Evolutionary conservation across 2,113 vertebrate genomes (phyloP).

Genomic region (Epinephelus cyanopodus): DNA sequence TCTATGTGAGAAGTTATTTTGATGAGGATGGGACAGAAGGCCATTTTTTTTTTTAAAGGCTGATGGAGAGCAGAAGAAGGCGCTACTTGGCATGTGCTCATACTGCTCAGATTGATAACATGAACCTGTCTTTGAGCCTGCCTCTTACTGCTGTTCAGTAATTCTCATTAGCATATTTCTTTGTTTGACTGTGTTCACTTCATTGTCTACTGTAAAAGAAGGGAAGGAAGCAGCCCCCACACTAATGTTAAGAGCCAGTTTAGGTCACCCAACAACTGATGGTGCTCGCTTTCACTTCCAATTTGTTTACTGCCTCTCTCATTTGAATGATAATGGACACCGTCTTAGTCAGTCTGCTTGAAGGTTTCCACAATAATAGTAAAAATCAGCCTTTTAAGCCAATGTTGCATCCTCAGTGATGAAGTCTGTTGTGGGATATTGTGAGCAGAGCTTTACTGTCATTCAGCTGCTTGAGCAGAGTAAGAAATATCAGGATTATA

Average conservation of each 20-base stretch:
- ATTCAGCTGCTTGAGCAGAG: constrained; percentile 38
- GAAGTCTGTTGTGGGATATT: constrained; percentile 35
- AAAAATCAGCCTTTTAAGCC: constrained; percentile 44
- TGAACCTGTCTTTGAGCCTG: background rate
- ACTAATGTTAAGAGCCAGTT: constrained; percentile 9
- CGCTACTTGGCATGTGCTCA: background rate
- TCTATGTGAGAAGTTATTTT: background rate
- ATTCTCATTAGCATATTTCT: constrained; percentile 14
- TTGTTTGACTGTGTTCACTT: constrained; percentile 20
- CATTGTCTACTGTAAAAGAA: constrained; percentile 24
- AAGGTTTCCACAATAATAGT: constrained; percentile 28
- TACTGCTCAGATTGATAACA: background rate
- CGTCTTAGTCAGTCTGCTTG: constrained; percentile 10
- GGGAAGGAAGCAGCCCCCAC: constrained; percentile 9
- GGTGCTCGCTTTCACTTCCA: constrained; percentile 2
- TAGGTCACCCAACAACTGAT: constrained; percentile 20
- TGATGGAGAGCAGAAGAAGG: background rate
- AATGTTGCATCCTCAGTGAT: constrained; percentile 23
- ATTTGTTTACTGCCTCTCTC: constrained; percentile 45
- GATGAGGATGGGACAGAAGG: constrained; percentile 51
- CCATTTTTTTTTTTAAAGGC: constrained; percentile 17
- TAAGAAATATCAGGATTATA: constrained; percentile 31
- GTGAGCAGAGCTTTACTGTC: constrained; percentile 37
- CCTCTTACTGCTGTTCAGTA: background rate
- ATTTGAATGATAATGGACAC: constrained; percentile 55